Base-by-base conservation (phyloP, 2,888 invertebrate genomes). In the Limenitis camilla region DNA sequence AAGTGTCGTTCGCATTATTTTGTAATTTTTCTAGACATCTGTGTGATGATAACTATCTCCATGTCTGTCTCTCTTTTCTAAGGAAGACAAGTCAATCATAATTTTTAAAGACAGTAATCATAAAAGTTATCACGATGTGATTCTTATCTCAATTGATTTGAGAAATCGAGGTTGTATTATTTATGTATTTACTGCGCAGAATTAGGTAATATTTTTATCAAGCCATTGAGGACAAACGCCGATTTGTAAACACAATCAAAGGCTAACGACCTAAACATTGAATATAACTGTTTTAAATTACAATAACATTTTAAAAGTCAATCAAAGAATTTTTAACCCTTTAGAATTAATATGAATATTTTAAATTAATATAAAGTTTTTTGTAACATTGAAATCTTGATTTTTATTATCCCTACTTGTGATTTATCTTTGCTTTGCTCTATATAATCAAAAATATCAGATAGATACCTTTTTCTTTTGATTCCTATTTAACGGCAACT, bases 61-160 rank as follows among this genome's bases (percentile, higher is more conserved):
- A 19, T 19, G 19, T 19, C 19, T 3, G 19, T 19, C 19, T 19
- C 19, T 19, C 19, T 19, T 19, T 19, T 19, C 19, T 19, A 19
- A 19, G 19, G 3, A 19, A 19, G 19, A 19, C 19, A 19, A 19
- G 19, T 2, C 2, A 19, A 31, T 32, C 28, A 42, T 49, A 8
- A 9, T 29, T 61, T 29, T 61, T 55, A 57, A 51, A 53, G 55
- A 57, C 46, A 43, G 44, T 55, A 61, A 60, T 66, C 59, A 55
- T 61, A 53, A 55, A 61, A 59, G 58, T 65, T 63, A 67, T 66
- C 56, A 60, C 55, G 47, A 63, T 39, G 60, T 67, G 64, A 71
- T 68, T 58, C 42, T 52, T 65, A 70, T 68, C 67, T 58, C 52
- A 49, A 59, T 59, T 53, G 60, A 52, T 61, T 59, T 61, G 61